Evolutionary conservation across 64 coral and sea anemone genomes (phyloP).

Genomic region (Porites lutea): DNA sequence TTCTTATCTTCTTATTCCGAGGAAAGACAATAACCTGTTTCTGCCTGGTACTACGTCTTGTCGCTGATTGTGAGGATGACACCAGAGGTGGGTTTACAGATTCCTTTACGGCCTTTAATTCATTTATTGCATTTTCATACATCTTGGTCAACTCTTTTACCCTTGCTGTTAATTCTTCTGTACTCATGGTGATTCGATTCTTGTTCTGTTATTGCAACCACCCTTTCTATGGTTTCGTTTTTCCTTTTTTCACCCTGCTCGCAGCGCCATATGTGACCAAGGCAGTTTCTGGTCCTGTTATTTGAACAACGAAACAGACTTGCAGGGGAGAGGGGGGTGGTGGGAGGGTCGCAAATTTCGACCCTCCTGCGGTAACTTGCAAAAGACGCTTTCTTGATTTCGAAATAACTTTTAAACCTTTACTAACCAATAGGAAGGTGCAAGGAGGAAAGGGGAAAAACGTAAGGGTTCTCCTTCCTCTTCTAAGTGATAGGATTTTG

Average conservation of each 20-base stretch:
- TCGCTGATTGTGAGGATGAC: not conserved
- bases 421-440: too few relatives aligned
- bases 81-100: not conserved
- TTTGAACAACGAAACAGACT: not conserved
- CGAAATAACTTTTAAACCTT: too few relatives aligned
- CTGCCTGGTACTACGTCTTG: not conserved
- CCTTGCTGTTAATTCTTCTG: not conserved
- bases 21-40: constrained; percentile 8
- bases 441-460: too few relatives aligned
- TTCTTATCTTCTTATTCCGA: not conserved
- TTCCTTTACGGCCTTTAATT: not conserved
- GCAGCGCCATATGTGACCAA: constrained; percentile 15
- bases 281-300: not conserved
- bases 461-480: too few relatives aligned
- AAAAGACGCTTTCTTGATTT: too few relatives aligned
- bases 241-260: not conserved
- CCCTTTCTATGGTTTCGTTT: not conserved
- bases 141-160: not conserved
- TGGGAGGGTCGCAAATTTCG: too few relatives aligned
- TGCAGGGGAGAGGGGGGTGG: too few relatives aligned
- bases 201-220: constrained; percentile 2
- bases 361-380: too few relatives aligned
- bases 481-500: too few relatives aligned
- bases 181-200: not conserved
- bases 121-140: not conserved